Evolutionary conservation across 2,797 vertebrate genomes (phyloP), one percentile per base, ranked within the genome.

Genomic region (Pteronotus mesoamericanus): DNA sequence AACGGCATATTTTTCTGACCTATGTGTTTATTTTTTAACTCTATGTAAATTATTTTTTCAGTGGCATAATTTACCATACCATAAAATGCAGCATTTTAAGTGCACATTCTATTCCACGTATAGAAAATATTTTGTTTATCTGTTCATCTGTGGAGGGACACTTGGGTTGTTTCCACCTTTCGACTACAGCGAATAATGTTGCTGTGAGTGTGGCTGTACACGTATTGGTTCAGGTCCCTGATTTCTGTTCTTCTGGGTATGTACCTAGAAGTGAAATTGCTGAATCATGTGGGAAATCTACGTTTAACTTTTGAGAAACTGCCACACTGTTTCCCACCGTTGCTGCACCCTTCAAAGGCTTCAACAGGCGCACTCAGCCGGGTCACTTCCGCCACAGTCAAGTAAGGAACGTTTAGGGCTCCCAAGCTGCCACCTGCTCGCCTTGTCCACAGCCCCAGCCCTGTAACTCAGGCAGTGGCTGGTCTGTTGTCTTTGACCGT

Each of bases 291-390:
- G 18, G 21, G 26, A 24, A 64, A 39, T 48, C 59, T 15, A 9
- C 6, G 24, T 48, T 66, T 78, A 2, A 34, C 9, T 39, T 68
- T 32, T 11, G 53, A 74, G 46, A 59, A 34, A 26, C 9, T 3
- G 3, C 29, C 19, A 1, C 5, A 0, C n/a, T 16, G 7, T 32
- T 53, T 71, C 16, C 29, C 5, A 18, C 5, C 1, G 34, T 37
- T 0, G 14, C 37, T 14, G 21, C 66, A 15, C 18, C 4, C 2
- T 19, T 14, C 24, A 11, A 3, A 61, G 22, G 32, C 8, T 39
- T 16, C 64, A 16, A 59, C 4, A 26, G 46, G 44, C 3, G 24
- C 21, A 14, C 21, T 0, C 15, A 12, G 86, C n/a, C 37, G n/a
- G 1, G 7, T 26, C 1, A 16, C 55, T 64, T 72, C 69, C 14